Conservation (phyloP, 1,140 invertebrate species). For the Patella vulgata region DNA sequence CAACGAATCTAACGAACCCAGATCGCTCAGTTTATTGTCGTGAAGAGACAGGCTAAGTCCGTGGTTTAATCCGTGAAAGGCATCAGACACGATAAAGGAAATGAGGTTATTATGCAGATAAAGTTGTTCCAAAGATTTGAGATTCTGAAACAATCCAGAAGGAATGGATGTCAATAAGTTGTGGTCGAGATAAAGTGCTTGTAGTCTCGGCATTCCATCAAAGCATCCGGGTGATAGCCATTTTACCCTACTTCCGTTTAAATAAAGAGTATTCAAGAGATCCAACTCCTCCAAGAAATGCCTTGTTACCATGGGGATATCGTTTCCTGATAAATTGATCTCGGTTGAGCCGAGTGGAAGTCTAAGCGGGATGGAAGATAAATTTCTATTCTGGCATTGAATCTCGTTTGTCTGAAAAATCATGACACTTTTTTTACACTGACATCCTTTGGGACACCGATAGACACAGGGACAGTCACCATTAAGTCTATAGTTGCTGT, state of each 20-base stretch:
- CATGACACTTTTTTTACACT: conserved; percentile 19
- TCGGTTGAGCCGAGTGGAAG: conserved; percentile 29
- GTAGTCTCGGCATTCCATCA: conserved; percentile 14
- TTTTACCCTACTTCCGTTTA: conserved; percentile 32
- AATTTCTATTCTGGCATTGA: conserved; percentile 22
- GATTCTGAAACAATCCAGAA: conserved; percentile 19
- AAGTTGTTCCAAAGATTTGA: conserved; percentile 21
- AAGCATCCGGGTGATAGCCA: conserved; percentile 30
- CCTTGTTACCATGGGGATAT: conserved; percentile 10
- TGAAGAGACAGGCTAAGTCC: conserved; percentile 25
- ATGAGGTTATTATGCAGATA: conserved; percentile 39
- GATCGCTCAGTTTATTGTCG: conserved; percentile 26
- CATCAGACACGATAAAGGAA: conserved; percentile 16
- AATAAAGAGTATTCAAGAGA: conserved; percentile 28
- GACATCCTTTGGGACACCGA: conserved; percentile 32
- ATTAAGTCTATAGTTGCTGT: not conserved
- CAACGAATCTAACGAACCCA: conserved; percentile 3
- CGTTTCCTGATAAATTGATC: conserved; percentile 43
- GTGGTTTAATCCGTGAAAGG: conserved; percentile 21
- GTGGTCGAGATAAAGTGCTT: conserved; percentile 28
- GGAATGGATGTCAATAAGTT: conserved; percentile 26
- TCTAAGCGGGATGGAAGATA: conserved; percentile 17
- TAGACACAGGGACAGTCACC: conserved; percentile 25
- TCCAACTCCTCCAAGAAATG: too few species aligned
- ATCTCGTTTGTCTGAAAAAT: conserved; percentile 17